A percentile compares a stretch with the other conserved stretches of the same genome.
phyloP scores from a whole-genome alignment of 1,140 invertebrate genomes.

The Akabosia matsudoensis region DNA sequence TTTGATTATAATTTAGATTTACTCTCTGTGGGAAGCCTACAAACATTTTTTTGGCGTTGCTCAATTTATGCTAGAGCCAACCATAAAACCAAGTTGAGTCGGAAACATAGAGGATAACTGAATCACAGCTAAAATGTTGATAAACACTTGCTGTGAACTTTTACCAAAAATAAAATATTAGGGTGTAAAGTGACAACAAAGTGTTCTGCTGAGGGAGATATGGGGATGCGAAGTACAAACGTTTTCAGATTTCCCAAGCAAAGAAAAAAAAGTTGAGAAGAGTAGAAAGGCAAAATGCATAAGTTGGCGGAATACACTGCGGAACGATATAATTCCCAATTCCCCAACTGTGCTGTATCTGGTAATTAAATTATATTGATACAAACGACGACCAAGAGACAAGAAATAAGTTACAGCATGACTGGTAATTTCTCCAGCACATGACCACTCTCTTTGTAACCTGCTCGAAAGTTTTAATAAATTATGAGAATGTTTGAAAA shows the following conservation, averaged over 20 bases:
- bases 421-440: not conserved
- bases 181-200: not conserved
- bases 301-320: not conserved
- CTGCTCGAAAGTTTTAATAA: not conserved
- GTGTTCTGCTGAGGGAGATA: not conserved
- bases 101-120: not conserved
- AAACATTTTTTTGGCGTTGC: not conserved
- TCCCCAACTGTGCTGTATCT: not conserved
- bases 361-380: conserved; percentile 5
- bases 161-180: not conserved
- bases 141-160: not conserved
- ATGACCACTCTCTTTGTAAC: not conserved
- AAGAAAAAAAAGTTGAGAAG: not conserved
- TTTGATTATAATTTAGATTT: conserved; percentile 44
- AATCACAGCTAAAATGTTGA: not conserved
- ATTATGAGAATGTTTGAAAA: too few relatives aligned
- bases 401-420: not conserved
- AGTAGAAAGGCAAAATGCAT: not conserved
- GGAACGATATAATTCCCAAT: not conserved
- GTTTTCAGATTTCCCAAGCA: not conserved
- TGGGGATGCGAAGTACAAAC: not conserved
- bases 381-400: not conserved
- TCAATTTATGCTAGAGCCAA: not conserved
- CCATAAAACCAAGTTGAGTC: not conserved
- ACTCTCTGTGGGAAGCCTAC: conserved; percentile 21